A percentile compares a stretch with the other conserved stretches of the same genome.
Conservation (phyloP, 2,113 vertebrate genomes). For the Gymnogyps californianus region DNA sequence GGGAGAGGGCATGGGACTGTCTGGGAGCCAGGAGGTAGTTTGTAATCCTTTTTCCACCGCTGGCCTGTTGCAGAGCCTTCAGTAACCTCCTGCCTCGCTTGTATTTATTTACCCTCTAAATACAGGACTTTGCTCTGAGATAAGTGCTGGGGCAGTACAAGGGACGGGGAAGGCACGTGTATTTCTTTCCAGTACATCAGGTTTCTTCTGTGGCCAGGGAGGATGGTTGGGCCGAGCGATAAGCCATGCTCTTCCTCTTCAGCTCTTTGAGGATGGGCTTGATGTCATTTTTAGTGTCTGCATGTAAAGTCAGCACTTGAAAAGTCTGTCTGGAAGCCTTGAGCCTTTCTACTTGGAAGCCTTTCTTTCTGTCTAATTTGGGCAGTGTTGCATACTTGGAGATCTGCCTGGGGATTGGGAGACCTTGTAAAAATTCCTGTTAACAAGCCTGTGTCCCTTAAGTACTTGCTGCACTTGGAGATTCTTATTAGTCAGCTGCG, state of each 20-base stretch:
- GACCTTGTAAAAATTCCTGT: not conserved
- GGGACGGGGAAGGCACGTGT: not conserved
- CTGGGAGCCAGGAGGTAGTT: not conserved
- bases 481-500: rapidly evolving
- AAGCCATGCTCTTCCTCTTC: constrained; percentile 25
- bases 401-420: not conserved
- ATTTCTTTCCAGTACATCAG: not conserved
- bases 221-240: not conserved
- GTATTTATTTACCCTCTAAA: not conserved
- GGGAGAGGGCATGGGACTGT: not conserved
- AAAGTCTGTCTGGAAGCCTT: not conserved
- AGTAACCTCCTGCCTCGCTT: not conserved
- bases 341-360: not conserved
- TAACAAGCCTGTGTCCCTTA: not conserved
- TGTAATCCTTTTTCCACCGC: not conserved
- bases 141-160: not conserved
- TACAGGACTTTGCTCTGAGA: not conserved
- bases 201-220: not conserved
- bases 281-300: not conserved
- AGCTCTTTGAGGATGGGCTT: not conserved
- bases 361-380: not conserved
- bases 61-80: not conserved
- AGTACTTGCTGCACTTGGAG: not conserved
- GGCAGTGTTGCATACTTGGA: not conserved
- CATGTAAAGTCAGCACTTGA: not conserved